These are phyloP conservation scores for Mactromeris polynyma DNA, from an alignment of 2,888 invertebrate genomes.

Conservation along the genomic window DNA sequence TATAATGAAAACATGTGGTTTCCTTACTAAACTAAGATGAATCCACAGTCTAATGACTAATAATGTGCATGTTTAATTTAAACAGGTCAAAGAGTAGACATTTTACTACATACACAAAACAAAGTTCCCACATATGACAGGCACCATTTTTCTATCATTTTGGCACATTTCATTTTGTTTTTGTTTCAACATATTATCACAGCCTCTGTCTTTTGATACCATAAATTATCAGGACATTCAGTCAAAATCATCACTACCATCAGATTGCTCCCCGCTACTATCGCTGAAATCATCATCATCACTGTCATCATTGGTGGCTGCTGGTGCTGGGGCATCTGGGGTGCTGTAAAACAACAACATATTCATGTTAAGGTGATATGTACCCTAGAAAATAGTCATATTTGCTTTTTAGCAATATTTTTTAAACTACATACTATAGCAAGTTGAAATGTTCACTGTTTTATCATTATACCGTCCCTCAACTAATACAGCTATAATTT, in stretches of 20 bases:
- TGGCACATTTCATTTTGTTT: background rate
- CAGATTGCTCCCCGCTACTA: constrained; percentile 50
- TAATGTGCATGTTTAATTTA: background rate
- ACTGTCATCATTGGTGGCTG: constrained; percentile 49
- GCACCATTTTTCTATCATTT: background rate
- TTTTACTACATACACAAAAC: background rate
- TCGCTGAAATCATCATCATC: constrained; percentile 56
- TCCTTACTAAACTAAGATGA: too few relatives aligned
- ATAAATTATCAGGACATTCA: constrained; percentile 1
- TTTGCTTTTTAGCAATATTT: too few relatives aligned
- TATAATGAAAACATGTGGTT: too few relatives aligned
- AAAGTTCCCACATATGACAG: background rate
- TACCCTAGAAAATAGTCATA: too few relatives aligned
- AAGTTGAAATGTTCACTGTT: too few relatives aligned
- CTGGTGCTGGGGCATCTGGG: constrained; percentile 70
- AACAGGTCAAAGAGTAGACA: background rate
- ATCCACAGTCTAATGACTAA: background rate
- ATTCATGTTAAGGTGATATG: background rate
- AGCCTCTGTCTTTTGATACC: background rate
- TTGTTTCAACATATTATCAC: background rate
- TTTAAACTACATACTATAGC: too few relatives aligned
- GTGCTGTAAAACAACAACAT: constrained; percentile 41
- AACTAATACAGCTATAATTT: too few relatives aligned
- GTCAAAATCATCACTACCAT: constrained; percentile 66
- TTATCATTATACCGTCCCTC: too few relatives aligned